These are phyloP conservation scores for Papilio machaon DNA, from an alignment of 1,140 invertebrate species.

Conservation along the genomic window DNA sequence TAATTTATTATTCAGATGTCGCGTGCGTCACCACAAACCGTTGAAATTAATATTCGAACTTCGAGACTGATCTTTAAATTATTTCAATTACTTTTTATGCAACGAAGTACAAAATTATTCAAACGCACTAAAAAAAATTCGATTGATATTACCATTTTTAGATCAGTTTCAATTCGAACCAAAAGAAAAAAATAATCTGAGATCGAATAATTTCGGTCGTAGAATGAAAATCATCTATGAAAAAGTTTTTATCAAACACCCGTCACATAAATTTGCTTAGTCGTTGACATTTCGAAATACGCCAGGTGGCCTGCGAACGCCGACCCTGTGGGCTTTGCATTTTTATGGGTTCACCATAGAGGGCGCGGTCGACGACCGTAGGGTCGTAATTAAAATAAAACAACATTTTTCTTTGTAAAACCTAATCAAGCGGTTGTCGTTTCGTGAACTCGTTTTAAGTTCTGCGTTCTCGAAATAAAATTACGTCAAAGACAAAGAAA, in stretches of 20 bases:
- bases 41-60: no score
- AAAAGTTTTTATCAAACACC: background rate
- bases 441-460: background rate
- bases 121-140: no score
- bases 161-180: no score
- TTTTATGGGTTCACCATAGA: constrained; percentile 20
- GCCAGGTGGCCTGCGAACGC: background rate
- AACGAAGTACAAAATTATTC: no score
- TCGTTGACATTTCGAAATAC: constrained; percentile 14
- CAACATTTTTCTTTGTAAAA: constrained; percentile 11
- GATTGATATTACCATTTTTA: no score
- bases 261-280: constrained; percentile 7
- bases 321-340: constrained; percentile 13
- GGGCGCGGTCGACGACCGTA: background rate
- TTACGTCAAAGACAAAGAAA: background rate
- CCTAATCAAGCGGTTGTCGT: background rate
- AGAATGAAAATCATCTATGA: background rate
- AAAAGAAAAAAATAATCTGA: no score
- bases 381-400: constrained; percentile 14
- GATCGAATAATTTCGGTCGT: no score
- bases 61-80: no score
- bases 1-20: no score
- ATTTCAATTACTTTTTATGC: no score
- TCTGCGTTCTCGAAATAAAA: background rate
- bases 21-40: no score